Conservation (phyloP, 2,113 vertebrate species). For the Corvus moneduloides region DNA sequence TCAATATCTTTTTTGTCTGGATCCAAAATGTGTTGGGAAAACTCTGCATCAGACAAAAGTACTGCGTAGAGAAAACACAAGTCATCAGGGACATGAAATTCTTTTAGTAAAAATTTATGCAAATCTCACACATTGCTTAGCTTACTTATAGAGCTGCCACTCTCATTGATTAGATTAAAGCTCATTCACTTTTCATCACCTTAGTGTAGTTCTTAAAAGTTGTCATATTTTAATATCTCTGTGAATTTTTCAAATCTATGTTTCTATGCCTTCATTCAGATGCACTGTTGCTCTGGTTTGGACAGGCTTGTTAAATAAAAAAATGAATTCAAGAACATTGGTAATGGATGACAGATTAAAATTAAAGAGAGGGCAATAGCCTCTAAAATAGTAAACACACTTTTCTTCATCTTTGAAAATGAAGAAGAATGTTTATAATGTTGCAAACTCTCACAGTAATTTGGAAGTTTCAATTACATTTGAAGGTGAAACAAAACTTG, state of each 20-base stretch:
- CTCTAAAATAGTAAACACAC: neutral
- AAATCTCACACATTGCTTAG: neutral
- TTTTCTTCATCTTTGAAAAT: conserved; percentile 4
- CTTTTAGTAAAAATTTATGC: neutral
- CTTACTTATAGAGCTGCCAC: neutral
- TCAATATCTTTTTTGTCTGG: neutral
- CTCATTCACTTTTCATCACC: neutral
- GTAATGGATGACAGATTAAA: neutral
- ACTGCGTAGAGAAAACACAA: neutral
- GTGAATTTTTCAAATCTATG: neutral
- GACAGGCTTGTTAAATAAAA: neutral
- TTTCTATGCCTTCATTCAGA: neutral
- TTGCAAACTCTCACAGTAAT: neutral
- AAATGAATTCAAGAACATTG: neutral
- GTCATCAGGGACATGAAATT: neutral
- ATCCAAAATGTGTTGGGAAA: neutral
- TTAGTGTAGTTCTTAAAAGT: neutral
- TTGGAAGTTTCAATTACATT: neutral
- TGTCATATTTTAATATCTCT: neutral
- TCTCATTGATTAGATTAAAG: neutral
- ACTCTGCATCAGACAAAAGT: neutral
- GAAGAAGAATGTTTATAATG: neutral
- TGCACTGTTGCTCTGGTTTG: neutral
- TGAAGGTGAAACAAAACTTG: neutral
- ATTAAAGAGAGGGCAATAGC: neutral